These are phyloP conservation scores for Girardinus metallicus DNA, from an alignment of 2,797 vertebrate species.

Conservation along the genomic window DNA sequence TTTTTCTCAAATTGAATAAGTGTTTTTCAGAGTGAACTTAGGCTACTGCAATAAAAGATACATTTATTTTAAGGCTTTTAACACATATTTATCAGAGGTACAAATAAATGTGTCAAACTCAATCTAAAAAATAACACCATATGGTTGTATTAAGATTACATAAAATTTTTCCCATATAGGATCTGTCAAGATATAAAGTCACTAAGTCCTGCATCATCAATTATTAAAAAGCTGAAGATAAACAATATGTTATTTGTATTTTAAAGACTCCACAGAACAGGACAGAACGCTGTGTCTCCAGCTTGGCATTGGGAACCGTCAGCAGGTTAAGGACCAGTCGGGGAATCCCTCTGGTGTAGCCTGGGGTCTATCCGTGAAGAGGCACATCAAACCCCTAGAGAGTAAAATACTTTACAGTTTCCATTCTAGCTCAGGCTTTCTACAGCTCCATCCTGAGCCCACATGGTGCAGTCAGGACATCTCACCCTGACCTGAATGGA, in stretches of 20 bases:
- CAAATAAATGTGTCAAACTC: no score
- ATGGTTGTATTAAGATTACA: background rate
- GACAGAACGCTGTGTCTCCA: background rate
- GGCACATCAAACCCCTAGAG: background rate
- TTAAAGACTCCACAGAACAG: background rate
- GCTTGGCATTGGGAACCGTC: background rate
- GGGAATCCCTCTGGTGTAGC: background rate
- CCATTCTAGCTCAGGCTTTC: background rate
- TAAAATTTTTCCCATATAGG: background rate
- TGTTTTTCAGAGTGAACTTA: background rate
- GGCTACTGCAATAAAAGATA: background rate
- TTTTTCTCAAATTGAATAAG: background rate
- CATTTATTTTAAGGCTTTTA: background rate
- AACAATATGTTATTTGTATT: background rate
- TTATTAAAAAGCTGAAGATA: background rate
- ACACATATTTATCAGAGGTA: background rate
- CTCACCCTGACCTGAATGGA: background rate
- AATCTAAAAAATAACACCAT: background rate
- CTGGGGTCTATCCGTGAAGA: background rate
- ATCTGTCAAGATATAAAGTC: background rate
- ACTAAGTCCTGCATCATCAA: background rate
- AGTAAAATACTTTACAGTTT: background rate
- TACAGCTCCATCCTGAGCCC: background rate
- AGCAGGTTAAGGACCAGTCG: background rate
- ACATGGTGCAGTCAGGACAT: background rate